phyloP scores from a whole-genome alignment of 2,113 vertebrate species.

The Lepus americanus region DNA sequence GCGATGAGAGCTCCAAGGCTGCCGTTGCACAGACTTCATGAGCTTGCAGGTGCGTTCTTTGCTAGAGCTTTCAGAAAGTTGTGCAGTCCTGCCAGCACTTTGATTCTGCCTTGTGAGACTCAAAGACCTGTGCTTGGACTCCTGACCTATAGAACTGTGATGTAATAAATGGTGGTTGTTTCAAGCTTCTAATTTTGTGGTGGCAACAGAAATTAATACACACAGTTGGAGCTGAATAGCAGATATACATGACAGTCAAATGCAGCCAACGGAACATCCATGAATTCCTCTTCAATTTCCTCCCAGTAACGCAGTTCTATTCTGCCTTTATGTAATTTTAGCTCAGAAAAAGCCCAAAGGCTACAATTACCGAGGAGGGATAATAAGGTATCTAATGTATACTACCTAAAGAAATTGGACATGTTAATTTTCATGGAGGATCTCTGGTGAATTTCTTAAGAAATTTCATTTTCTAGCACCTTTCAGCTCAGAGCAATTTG shows the following conservation, averaged over 20 bases:
- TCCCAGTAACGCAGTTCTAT: neutral
- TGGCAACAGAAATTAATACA: neutral
- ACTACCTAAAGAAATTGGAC: constrained; percentile 75
- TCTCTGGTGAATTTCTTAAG: constrained; percentile 62
- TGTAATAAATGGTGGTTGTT: neutral
- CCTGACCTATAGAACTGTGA: neutral
- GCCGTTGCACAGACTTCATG: neutral
- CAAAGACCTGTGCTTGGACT: neutral
- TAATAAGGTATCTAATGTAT: constrained; percentile 66
- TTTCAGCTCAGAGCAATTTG: constrained; percentile 32
- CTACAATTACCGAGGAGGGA: constrained; percentile 69
- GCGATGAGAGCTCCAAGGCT: no score
- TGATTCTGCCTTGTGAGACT: neutral
- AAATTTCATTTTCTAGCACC: constrained; percentile 53
- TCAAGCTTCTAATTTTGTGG: neutral
- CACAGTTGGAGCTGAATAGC: neutral
- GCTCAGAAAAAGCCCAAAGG: constrained; percentile 63
- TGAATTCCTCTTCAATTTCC: constrained; percentile 28
- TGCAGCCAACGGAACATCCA: neutral
- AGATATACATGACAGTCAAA: neutral
- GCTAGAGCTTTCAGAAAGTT: neutral
- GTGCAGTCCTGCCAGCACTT: neutral
- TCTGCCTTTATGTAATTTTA: constrained; percentile 69
- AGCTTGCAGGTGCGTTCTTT: no score
- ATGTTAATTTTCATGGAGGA: constrained; percentile 68